phyloP scores from a whole-genome alignment of 37 sponge, comb jelly and placozoan species.

The Bolinopsis microptera region DNA sequence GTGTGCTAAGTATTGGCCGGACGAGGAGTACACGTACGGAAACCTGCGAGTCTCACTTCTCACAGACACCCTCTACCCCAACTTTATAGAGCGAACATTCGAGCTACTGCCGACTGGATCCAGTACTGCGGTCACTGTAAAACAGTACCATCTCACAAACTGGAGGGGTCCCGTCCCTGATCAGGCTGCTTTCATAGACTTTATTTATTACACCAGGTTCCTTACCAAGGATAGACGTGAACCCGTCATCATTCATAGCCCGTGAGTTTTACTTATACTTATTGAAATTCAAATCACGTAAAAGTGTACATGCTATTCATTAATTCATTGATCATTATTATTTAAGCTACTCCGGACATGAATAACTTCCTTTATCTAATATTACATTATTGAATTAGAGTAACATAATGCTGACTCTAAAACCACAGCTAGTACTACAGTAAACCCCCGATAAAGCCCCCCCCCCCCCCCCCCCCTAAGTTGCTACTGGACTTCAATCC shows the following conservation, averaged over 20 bases:
- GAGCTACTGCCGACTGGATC: conserved; percentile 19
- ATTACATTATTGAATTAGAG: too few species aligned
- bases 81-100: conserved; percentile 50
- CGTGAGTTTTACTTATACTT: conserved; percentile 11
- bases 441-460: too few species aligned
- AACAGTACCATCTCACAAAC: conserved; percentile 36
- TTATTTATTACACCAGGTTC: conserved; percentile 46
- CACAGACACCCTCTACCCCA: not conserved
- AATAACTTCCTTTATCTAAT: too few species aligned
- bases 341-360: too few species aligned
- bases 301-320: too few species aligned
- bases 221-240: conserved; percentile 19
- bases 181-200: conserved; percentile 62
- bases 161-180: conserved; percentile 59
- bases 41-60: conserved; percentile 8
- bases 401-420: too few species aligned
- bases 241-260: conserved; percentile 43
- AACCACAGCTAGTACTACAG: too few species aligned
- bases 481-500: too few species aligned
- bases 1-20: conserved; percentile 63
- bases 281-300: too few species aligned
- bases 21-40: conserved; percentile 60
- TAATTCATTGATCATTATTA: too few species aligned
- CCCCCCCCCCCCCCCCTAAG: too few species aligned
- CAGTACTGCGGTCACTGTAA: not conserved